phyloP scores from a whole-genome alignment of 2,888 invertebrate species.

The Prosopocoilus inquinatus region DNA sequence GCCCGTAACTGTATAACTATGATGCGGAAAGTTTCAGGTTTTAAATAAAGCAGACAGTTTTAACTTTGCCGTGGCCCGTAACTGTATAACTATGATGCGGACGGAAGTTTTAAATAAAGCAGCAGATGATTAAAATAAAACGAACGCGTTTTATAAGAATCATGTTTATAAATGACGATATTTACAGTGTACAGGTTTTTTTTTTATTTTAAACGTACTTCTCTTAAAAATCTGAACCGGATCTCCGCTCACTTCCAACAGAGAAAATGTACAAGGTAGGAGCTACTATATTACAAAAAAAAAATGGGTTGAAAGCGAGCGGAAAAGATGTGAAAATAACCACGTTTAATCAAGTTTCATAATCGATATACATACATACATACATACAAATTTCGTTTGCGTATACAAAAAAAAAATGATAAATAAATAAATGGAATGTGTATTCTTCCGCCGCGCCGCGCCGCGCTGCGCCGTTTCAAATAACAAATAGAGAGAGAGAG shows the following conservation, averaged over 20 bases:
- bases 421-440: slow-evolving; percentile 48
- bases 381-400: slow-evolving; percentile 10
- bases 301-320: slow-evolving; percentile 28
- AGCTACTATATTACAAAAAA: slow-evolving; percentile 19
- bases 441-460: no score
- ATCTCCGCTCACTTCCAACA: slow-evolving; percentile 26
- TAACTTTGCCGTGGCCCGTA: no score
- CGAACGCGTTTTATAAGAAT: slow-evolving; percentile 19
- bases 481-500: slow-evolving; percentile 22
- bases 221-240: slow-evolving; percentile 27
- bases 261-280: slow-evolving; percentile 21
- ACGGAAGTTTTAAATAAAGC: slow-evolving; percentile 17
- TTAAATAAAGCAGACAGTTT: slow-evolving; percentile 20
- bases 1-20: no score
- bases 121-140: not conserved
- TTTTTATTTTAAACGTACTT: slow-evolving; percentile 22
- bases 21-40: not conserved
- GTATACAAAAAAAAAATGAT: no score
- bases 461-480: slow-evolving; percentile 39
- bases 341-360: slow-evolving; percentile 34
- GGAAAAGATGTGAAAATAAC: slow-evolving; percentile 44
- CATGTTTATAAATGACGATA: slow-evolving; percentile 28
- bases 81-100: no score
- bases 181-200: slow-evolving; percentile 30
- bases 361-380: slow-evolving; percentile 9